A percentile compares a stretch with the other conserved stretches of the same genome.
phyloP scores from a whole-genome alignment of 1,140 invertebrate genomes.

The Latrodectus geometricus region DNA sequence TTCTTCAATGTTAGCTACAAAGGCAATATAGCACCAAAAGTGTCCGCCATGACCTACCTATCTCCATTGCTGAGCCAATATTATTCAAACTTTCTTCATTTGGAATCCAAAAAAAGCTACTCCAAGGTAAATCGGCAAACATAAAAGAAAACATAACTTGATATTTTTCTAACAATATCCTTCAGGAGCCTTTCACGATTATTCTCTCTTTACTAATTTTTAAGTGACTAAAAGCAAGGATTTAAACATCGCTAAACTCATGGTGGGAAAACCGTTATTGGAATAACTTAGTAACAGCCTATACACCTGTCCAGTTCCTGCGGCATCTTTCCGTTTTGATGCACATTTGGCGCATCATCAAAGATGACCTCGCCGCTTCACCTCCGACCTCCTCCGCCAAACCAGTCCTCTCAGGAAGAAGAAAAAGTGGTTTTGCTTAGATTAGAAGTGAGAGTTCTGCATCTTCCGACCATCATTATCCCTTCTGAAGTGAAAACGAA shows the following conservation, averaged over 20 bases:
- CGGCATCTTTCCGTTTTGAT: neutral
- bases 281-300: neutral
- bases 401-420: neutral
- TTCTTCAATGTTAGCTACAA: too few relatives aligned
- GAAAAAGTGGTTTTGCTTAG: neutral
- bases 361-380: neutral
- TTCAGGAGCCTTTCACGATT: too few relatives aligned
- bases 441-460: neutral
- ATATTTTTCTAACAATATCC: too few relatives aligned
- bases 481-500: neutral
- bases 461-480: neutral
- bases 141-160: too few relatives aligned
- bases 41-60: too few relatives aligned
- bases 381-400: neutral
- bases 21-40: too few relatives aligned
- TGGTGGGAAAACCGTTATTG: neutral
- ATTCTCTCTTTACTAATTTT: too few relatives aligned
- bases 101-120: too few relatives aligned
- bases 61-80: too few relatives aligned
- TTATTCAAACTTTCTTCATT: too few relatives aligned
- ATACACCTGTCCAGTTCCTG: neutral
- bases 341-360: neutral
- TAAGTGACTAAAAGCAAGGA: too few relatives aligned
- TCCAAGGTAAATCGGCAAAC: too few relatives aligned
- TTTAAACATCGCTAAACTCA: neutral